Evolutionary conservation across 2,888 invertebrate species (phyloP).

Genomic region (Pasiphila rectangulata): DNA sequence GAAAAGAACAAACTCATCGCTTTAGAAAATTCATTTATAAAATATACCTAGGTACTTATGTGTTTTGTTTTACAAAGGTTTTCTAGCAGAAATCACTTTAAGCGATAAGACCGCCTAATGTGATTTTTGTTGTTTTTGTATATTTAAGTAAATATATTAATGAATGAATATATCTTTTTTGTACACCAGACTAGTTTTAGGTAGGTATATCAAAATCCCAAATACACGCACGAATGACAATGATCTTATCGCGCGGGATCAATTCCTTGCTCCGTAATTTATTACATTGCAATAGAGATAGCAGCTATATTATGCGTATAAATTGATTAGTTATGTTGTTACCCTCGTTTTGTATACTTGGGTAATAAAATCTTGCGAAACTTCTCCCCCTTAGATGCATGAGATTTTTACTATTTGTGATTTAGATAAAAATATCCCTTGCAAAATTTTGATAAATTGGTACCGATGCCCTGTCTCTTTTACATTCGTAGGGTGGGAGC

Average conservation of each 20-base stretch:
- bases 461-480: neutral
- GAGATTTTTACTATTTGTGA: slow-evolving; percentile 14
- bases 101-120: too few relatives aligned
- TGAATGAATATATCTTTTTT: too few relatives aligned
- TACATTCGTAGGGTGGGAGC: neutral
- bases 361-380: neutral
- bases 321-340: slow-evolving; percentile 14
- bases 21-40: too few relatives aligned
- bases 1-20: too few relatives aligned
- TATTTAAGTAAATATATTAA: too few relatives aligned
- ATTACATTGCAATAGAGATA: neutral
- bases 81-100: too few relatives aligned
- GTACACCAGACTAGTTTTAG: too few relatives aligned
- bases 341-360: neutral
- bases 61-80: too few relatives aligned
- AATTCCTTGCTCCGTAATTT: neutral
- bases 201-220: too few relatives aligned
- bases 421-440: slow-evolving; percentile 25
- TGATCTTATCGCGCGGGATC: neutral
- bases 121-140: too few relatives aligned
- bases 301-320: slow-evolving; percentile 1
- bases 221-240: too few relatives aligned
- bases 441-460: slow-evolving; percentile 43
- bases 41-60: too few relatives aligned
- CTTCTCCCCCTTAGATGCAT: slow-evolving; percentile 5